Conservation (phyloP, 2,888 invertebrate genomes). For the Clanis bilineata region DNA sequence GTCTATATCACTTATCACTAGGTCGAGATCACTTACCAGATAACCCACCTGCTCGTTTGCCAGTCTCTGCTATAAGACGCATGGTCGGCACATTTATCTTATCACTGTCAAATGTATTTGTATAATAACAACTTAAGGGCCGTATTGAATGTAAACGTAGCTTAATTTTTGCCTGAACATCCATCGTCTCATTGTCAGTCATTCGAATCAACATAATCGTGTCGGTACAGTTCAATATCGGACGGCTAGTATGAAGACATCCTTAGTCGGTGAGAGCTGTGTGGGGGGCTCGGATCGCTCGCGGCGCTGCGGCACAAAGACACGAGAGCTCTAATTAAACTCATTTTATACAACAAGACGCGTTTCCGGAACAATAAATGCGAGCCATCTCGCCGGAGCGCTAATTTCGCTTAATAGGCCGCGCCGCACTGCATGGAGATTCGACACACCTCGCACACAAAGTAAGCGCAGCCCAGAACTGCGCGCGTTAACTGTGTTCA, state of each 20-base stretch:
- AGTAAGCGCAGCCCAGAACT: neutral
- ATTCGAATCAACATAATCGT: neutral
- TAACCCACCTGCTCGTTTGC: no score
- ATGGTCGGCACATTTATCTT: no score
- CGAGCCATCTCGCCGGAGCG: neutral
- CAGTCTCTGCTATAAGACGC: no score
- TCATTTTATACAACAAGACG: constrained; percentile 10
- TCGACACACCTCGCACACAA: neutral
- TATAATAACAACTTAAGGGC: no score
- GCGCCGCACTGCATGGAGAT: neutral
- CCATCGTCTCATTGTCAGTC: neutral
- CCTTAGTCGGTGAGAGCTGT: neutral
- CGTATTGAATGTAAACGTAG: no score
- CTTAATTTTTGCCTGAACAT: no score
- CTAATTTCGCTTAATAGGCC: constrained; percentile 8
- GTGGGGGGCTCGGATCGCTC: neutral
- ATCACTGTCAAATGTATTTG: no score
- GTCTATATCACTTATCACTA: no score
- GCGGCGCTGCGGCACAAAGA: neutral
- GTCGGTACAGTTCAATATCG: neutral
- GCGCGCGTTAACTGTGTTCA: neutral
- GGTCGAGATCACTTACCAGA: no score
- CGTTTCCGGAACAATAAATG: constrained; percentile 5
- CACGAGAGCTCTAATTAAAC: constrained; percentile 9
- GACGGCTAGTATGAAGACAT: neutral